phyloP scores from a whole-genome alignment of 35 echinoderm and acorn worm genomes.

The Amphiura filiformis region DNA sequence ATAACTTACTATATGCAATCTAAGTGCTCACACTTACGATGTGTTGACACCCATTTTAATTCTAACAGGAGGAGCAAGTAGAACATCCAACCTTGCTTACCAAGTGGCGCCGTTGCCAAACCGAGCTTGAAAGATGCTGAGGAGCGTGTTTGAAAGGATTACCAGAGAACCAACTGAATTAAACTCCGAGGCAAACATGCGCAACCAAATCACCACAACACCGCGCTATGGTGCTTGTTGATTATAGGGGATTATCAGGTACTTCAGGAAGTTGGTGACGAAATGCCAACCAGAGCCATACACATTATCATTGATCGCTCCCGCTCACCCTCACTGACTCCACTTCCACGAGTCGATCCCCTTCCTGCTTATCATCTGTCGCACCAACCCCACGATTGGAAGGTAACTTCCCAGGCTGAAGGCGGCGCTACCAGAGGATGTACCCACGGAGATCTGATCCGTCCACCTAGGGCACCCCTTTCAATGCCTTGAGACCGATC shows the following conservation, averaged over 20 bases:
- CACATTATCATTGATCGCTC: not conserved
- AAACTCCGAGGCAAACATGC: slow-evolving; percentile 89
- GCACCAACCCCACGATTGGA: not conserved
- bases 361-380: not conserved
- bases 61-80: slow-evolving; percentile 83
- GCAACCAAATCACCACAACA: slow-evolving; percentile 52
- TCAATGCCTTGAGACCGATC: not conserved
- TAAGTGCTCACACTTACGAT: no score
- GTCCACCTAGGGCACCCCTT: not conserved
- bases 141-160: slow-evolving; percentile 95
- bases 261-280: not conserved
- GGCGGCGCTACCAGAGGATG: not conserved
- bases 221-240: slow-evolving; percentile 91
- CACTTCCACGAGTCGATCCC: not conserved
- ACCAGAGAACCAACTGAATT: slow-evolving; percentile 74
- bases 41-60: no score
- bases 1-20: no score
- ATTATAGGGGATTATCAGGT: slow-evolving; percentile 47
- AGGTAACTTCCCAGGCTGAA: not conserved
- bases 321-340: not conserved
- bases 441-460: not conserved
- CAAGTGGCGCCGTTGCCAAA: slow-evolving; percentile 82
- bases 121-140: slow-evolving; percentile 89
- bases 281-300: not conserved
- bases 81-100: slow-evolving; percentile 77